Base-by-base conservation (phyloP, 2,797 vertebrate genomes). In the Capromys pilorides region DNA sequence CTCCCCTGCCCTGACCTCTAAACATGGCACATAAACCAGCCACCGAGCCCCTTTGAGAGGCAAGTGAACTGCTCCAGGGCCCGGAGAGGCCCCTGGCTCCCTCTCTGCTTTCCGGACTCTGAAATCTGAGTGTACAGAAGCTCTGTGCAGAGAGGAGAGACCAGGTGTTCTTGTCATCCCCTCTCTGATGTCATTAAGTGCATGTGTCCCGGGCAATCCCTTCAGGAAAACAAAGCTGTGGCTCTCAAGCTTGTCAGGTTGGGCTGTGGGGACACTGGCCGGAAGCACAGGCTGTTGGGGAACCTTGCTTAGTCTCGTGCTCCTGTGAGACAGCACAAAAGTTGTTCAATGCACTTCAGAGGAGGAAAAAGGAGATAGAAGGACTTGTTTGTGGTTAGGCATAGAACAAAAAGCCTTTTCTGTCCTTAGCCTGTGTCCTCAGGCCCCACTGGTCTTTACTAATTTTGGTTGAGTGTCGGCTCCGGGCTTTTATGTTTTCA, bases 311-410 rank as follows among this genome's bases (percentile, higher is more conserved):
- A 0, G 54, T 49, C 73, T 83, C 81, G 57, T 45, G 21, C 10
- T 93, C 84, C 87, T 94, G 51, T 13, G 45, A 67, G 64, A 80
- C 33, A 41, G 73, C 61, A 49, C 67, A 87, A 79, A 75, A 64
- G 64, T 62, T 49, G 36, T 45, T 77, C 45, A 21, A 87, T 54
- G 77, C 54, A 82, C 87, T 71, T 83, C n/a, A 62, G 78, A 95
- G 41, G 41, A 39, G n/a, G 90, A 66, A 45, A 81, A 73, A 41
- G 22, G 41, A 92, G 87, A 33, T 41, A 51, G 85, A 85, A 57
- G 66, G n/a, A 36, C 91, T 79, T 18, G 39, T 39, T 31, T n/a
- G 2, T 26, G 84, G 75, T 41, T 45, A 21, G 57, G n/a, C 54
- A 13, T 6, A 13, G 41, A 78, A 49, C 61, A 31, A 16, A 84